Evolutionary conservation across 1,140 invertebrate species (phyloP).

Genomic region (Drosophila trapezifrons): DNA sequence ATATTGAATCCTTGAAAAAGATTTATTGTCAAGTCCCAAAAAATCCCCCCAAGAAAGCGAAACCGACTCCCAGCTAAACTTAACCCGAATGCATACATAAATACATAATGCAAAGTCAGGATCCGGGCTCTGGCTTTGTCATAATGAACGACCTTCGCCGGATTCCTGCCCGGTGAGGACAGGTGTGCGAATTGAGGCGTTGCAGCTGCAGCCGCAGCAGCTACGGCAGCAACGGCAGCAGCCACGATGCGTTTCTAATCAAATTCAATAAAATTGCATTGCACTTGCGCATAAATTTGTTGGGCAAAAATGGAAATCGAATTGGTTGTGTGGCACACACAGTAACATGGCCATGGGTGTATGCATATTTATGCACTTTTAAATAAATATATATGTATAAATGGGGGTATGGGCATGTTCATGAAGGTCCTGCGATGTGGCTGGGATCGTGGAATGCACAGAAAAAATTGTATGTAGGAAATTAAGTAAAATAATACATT

Average conservation of each 20-base stretch:
- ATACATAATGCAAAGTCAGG: slow-evolving; percentile 2
- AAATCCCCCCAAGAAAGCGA: neutral
- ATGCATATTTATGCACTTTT: slow-evolving; percentile 44
- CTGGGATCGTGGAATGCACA: neutral
- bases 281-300: slow-evolving; percentile 49
- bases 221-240: slow-evolving; percentile 11
- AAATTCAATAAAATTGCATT: slow-evolving; percentile 53
- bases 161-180: slow-evolving; percentile 16
- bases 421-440: slow-evolving; percentile 17
- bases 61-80: slow-evolving; percentile 1
- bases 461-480: neutral
- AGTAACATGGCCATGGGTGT: slow-evolving; percentile 1
- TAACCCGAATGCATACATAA: slow-evolving; percentile 18
- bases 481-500: no score
- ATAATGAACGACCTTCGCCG: slow-evolving; percentile 38
- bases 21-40: neutral
- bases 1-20: neutral
- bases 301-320: slow-evolving; percentile 43
- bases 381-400: neutral
- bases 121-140: neutral
- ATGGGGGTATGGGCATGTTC: neutral
- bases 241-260: slow-evolving; percentile 48
- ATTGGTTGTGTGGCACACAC: slow-evolving; percentile 25
- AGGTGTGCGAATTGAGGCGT: slow-evolving; percentile 25
- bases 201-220: slow-evolving; percentile 2